phyloP scores from a whole-genome alignment of 2,113 vertebrate species.

The Phaethon lepturus region DNA sequence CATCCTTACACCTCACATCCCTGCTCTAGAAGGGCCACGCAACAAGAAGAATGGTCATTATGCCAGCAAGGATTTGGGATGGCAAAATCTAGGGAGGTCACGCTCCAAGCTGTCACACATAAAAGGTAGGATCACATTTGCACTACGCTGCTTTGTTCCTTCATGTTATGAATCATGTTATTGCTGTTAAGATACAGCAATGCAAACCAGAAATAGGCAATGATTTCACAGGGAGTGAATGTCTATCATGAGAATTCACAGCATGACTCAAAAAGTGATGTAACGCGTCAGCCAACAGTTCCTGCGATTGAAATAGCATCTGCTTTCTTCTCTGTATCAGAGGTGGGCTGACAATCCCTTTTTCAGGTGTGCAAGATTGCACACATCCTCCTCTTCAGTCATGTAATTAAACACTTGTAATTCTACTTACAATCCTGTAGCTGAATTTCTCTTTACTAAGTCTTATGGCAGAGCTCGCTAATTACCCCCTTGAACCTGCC shows the following conservation, averaged over 20 bases:
- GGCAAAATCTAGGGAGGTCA: conserved; percentile 87
- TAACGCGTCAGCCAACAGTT: background rate
- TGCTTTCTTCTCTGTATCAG: background rate
- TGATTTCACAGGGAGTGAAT: background rate
- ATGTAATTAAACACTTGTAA: background rate
- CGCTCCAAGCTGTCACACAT: conserved; percentile 85
- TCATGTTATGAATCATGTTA: background rate
- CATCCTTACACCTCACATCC: conserved; percentile 88
- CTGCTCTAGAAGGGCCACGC: conserved; percentile 85
- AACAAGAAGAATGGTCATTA: conserved; percentile 79
- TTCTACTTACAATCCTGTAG: background rate
- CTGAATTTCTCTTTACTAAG: background rate
- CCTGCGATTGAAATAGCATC: background rate
- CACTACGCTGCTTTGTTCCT: background rate
- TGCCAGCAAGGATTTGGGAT: conserved; percentile 87
- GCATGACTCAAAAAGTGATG: background rate
- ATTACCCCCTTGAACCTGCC: background rate
- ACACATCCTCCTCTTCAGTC: background rate
- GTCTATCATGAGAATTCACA: background rate
- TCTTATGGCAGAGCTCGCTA: background rate
- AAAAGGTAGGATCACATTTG: conserved; percentile 81
- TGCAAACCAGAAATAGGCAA: background rate
- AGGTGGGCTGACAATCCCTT: background rate
- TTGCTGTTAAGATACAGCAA: background rate
- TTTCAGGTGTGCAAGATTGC: background rate